phyloP scores from a whole-genome alignment of 1,140 invertebrate genomes.

The Stegodyphus mimosarum region DNA sequence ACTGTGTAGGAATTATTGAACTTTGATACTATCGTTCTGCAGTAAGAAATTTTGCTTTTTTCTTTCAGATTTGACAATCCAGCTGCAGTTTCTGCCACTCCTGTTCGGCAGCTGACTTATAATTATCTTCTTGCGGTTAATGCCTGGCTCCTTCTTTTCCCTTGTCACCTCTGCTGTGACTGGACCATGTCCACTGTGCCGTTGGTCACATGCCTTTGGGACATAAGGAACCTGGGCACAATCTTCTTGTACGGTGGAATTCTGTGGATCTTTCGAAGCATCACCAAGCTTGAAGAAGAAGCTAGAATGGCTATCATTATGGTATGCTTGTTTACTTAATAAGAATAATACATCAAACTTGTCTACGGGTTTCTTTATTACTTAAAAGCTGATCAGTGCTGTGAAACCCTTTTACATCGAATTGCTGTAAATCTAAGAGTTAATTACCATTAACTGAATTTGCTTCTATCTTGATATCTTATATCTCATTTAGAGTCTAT shows the following conservation, averaged over 20 bases:
- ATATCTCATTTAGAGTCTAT: too few relatives aligned
- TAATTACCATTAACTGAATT: too few relatives aligned
- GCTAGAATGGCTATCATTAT: constrained; percentile 26
- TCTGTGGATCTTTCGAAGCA: constrained; percentile 72
- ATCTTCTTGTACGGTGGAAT: constrained; percentile 77
- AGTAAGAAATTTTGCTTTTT: neutral
- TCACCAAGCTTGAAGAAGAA: constrained; percentile 22
- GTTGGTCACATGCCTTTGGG: constrained; percentile 80
- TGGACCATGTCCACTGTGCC: constrained; percentile 98
- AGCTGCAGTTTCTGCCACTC: constrained; percentile 81
- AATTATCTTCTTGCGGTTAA: constrained; percentile 93
- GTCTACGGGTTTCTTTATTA: too few relatives aligned
- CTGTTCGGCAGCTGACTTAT: constrained; percentile 88
- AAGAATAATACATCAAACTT: too few relatives aligned
- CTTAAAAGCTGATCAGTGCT: too few relatives aligned
- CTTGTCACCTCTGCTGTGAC: constrained; percentile 92
- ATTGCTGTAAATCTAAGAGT: neutral
- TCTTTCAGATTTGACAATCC: constrained; percentile 80
- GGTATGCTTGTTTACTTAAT: constrained; percentile 12
- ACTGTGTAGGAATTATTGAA: too few relatives aligned
- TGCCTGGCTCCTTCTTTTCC: constrained; percentile 88
- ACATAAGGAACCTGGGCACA: constrained; percentile 86
- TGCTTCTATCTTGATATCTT: too few relatives aligned
- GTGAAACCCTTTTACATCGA: neutral
- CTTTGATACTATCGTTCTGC: too few relatives aligned